These are phyloP conservation scores for Epistrophe eligans DNA, from an alignment of 2,888 invertebrate genomes.

Conservation along the genomic window DNA sequence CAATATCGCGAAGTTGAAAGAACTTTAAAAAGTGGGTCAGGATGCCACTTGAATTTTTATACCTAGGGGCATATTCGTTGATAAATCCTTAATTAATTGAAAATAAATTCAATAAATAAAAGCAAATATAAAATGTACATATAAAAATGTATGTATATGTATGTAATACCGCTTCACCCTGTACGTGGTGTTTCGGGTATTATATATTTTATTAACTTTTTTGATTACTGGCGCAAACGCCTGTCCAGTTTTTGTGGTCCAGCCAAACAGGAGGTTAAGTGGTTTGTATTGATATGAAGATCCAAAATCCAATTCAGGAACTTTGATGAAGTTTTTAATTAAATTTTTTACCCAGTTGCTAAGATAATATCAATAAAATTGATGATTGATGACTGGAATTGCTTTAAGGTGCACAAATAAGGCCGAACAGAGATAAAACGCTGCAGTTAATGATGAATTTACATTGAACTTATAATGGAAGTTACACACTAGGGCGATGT, in stretches of 20 bases:
- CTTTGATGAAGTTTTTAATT: neutral
- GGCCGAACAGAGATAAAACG: neutral
- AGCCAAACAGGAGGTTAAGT: conserved; percentile 15
- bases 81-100: conserved; percentile 63
- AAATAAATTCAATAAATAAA: conserved; percentile 46
- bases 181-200: neutral
- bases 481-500: too few relatives aligned
- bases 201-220: conserved; percentile 15
- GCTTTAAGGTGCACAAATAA: neutral
- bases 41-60: conserved; percentile 63
- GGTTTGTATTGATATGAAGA: conserved; percentile 17
- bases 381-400: neutral
- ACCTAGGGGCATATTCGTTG: conserved; percentile 41
- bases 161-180: neutral
- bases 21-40: conserved; percentile 50
- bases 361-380: conserved; percentile 15
- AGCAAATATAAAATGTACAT: neutral
- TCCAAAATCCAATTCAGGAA: neutral
- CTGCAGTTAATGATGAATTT: neutral
- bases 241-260: conserved; percentile 1
- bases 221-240: neutral
- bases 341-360: conserved; percentile 1
- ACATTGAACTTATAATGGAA: too few relatives aligned
- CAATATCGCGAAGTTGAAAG: neutral
- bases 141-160: neutral